Evolutionary conservation across 1,140 invertebrate genomes (phyloP).

Genomic region (Lepidurus packardi): DNA sequence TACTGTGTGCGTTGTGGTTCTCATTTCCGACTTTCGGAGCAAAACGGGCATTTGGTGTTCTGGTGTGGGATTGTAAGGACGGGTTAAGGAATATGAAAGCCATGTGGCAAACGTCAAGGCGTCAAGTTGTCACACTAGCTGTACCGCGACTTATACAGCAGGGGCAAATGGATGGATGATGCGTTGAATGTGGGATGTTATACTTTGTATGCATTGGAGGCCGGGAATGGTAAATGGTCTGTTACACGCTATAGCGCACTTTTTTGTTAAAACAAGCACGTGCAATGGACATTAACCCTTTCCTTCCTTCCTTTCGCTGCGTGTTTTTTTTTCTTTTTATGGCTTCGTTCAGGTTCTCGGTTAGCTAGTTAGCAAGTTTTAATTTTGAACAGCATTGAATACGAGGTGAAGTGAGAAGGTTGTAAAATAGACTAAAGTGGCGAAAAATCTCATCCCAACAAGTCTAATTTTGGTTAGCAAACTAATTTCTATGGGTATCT

Average conservation of each 20-base stretch:
- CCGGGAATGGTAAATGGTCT: background rate
- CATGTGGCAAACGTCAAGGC: background rate
- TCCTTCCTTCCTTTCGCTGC: background rate
- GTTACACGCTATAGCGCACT: background rate
- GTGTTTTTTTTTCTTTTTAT: background rate
- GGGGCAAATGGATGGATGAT: background rate
- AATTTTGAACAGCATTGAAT: background rate
- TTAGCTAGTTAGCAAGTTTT: background rate
- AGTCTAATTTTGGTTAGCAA: slow-evolving; percentile 15
- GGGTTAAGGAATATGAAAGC: background rate
- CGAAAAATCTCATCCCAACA: background rate
- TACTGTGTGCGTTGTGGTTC: background rate
- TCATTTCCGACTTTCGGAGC: background rate
- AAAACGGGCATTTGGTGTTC: background rate
- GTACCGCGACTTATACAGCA: background rate
- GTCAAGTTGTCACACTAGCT: slow-evolving; percentile 21
- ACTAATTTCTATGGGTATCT: background rate
- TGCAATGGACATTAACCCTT: slow-evolving; percentile 19
- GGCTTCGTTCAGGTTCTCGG: background rate
- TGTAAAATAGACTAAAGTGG: background rate
- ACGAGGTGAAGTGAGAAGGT: background rate
- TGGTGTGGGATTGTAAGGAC: background rate
- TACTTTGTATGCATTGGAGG: background rate
- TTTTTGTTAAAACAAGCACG: slow-evolving; percentile 22
- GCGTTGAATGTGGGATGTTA: background rate